Evolutionary conservation across 2,797 vertebrate genomes (phyloP), one percentile per base, ranked within the genome.

Genomic region (Gadopsis bispinosus): DNA sequence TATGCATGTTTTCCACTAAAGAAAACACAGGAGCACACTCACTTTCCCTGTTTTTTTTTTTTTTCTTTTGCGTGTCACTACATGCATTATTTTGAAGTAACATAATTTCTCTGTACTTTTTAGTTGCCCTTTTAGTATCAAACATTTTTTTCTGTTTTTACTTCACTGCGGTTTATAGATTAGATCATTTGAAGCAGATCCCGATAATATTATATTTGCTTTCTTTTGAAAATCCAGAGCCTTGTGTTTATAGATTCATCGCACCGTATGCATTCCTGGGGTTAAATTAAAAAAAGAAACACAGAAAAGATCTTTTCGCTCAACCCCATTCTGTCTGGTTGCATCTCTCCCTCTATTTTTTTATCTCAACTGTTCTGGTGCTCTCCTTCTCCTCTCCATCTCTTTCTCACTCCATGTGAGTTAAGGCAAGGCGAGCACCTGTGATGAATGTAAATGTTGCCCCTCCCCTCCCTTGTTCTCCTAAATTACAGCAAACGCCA

Each of bases 391-490:
- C 67, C 69, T 69, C 83, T 61, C 62, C 53, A 56, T 63, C 79
- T 71, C 75, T 70, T 77, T 71, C 83, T 85, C 84, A 62, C 60
- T 45, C 86, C 89, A 88, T 86, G 80, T 73, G 83, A 86, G 87
- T 78, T 83, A 85, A 93, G 87, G 69, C 64, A 65, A 90, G 69
- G 74, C 45, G 39, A 85, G 89, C 80, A 77, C 80, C 85, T 88
- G 84, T 91, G 92, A 88, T 93, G 91, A 92, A 94, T 93, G 86
- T 92, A 92, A 93, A 92, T 87, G 89, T 72, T 71, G 79, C 81
- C 87, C 88, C 89, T 88, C 90, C 92, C 79, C 51, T 86, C 71
- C 39, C 87, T 83, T 90, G 87, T 91, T 92, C 91, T 79, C 80
- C 86, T 81, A 91, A 92, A 92, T 94, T 90, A 93, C 87, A 81